A percentile compares a stretch with the other conserved stretches of the same genome.
Evolutionary conservation across 2,888 invertebrate species (phyloP).

Genomic region (Brachyptera risi): DNA sequence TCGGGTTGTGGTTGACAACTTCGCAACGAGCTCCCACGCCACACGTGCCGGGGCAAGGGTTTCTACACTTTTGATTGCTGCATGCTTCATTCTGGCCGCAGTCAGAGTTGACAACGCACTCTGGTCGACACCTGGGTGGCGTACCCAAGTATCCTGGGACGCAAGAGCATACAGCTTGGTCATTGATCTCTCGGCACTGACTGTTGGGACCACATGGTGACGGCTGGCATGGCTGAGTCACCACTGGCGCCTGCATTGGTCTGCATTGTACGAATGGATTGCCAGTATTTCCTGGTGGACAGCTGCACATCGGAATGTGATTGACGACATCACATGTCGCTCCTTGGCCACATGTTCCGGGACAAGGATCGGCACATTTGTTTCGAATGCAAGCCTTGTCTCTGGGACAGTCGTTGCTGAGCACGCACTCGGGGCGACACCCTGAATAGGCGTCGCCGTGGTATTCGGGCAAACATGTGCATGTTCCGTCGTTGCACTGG

Average conservation of each 20-base stretch:
- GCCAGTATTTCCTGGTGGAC: constrained; percentile 61
- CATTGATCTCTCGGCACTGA: constrained; percentile 52
- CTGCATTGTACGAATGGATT: constrained; percentile 60
- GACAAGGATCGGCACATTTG: constrained; percentile 68
- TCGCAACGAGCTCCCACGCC: constrained; percentile 53
- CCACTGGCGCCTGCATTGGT: constrained; percentile 25
- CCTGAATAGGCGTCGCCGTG: constrained; percentile 59
- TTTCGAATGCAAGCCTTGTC: constrained; percentile 67
- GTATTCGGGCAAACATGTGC: constrained; percentile 48
- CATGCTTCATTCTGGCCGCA: constrained; percentile 54
- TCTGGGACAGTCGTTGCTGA: constrained; percentile 65
- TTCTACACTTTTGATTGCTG: constrained; percentile 56
- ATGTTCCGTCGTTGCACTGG: constrained; percentile 53
- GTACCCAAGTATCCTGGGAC: constrained; percentile 53
- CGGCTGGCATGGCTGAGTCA: constrained; percentile 26
- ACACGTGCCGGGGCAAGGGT: constrained; percentile 57
- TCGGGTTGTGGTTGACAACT: constrained; percentile 69
- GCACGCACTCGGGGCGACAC: constrained; percentile 74
- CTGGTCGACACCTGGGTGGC: constrained; percentile 55
- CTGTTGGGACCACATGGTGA: constrained; percentile 53
- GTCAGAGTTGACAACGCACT: constrained; percentile 56
- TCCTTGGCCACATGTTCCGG: constrained; percentile 67
- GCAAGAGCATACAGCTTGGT: constrained; percentile 55
- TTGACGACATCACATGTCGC: constrained; percentile 71
- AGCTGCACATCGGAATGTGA: constrained; percentile 72